These are phyloP conservation scores for Danio kyathit DNA, from an alignment of 2,797 vertebrate genomes.

Conservation along the genomic window DNA sequence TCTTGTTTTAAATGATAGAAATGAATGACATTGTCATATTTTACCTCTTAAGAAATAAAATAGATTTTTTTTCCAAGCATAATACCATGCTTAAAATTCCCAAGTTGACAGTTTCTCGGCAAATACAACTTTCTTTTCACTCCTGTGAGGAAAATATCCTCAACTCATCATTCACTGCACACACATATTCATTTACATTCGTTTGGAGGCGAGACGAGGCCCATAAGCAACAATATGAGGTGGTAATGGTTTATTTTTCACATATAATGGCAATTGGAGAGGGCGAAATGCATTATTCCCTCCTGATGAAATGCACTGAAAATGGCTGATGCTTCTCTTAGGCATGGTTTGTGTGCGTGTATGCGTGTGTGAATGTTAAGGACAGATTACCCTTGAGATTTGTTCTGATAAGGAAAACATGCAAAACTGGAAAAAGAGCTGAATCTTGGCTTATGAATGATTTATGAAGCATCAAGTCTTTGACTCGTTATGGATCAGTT, in stretches of 20 bases:
- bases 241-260: conserved; percentile 17
- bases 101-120: not conserved
- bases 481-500: conserved; percentile 42
- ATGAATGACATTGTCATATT: not conserved
- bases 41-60: not conserved
- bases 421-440: conserved; percentile 30
- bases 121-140: not conserved
- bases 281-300: not conserved
- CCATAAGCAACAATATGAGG: conserved; percentile 16
- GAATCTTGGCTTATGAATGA: conserved; percentile 39
- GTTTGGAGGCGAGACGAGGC: not conserved
- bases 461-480: conserved; percentile 40
- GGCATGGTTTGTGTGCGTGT: not conserved
- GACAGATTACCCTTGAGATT: conserved; percentile 52
- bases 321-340: conserved; percentile 14
- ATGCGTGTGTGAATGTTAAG: not conserved
- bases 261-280: conserved; percentile 11
- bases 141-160: not conserved
- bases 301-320: conserved; percentile 9
- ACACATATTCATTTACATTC: not conserved
- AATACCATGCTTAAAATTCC: conserved; percentile 6
- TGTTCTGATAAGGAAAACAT: conserved; percentile 40
- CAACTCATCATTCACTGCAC: not conserved
- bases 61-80: not conserved
- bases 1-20: not conserved